Evolutionary conservation across 2,797 vertebrate species (phyloP).

Genomic region (Rachycentron canadum): DNA sequence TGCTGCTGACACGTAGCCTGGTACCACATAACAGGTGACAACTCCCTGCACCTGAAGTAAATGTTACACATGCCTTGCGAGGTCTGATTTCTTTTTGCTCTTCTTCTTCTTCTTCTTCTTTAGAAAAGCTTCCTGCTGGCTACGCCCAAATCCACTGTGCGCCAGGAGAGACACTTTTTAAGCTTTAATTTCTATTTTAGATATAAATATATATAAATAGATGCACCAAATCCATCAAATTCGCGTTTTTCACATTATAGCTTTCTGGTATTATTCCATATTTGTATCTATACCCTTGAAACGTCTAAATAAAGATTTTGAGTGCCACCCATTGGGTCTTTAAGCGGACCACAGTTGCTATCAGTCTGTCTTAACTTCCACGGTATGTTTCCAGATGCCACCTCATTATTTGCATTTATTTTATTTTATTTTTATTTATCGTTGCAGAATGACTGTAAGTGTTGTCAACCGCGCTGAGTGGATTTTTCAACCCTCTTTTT

Average conservation of each 20-base stretch:
- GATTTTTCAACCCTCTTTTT: conserved; percentile 61
- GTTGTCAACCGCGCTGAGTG: conserved; percentile 72
- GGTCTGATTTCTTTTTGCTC: conserved; percentile 59
- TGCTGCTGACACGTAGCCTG: conserved; percentile 65
- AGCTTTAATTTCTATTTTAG: conserved; percentile 50
- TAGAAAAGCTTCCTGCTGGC: conserved; percentile 60
- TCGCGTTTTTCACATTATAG: conserved; percentile 44
- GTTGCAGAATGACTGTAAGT: conserved; percentile 74
- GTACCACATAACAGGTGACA: conserved; percentile 81
- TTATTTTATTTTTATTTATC: conserved; percentile 30
- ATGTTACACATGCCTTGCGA: conserved; percentile 71
- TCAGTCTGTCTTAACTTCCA: conserved; percentile 65
- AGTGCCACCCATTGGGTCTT: conserved; percentile 53
- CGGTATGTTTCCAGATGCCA: conserved; percentile 70
- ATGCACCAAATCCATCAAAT: conserved; percentile 63
- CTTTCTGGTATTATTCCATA: conserved; percentile 21
- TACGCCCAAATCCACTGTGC: conserved; percentile 54
- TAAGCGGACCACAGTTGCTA: conserved; percentile 61
- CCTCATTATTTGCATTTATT: conserved; percentile 81
- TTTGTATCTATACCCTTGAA: conserved; percentile 28
- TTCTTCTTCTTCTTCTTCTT: conserved; percentile 40
- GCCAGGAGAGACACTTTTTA: conserved; percentile 21
- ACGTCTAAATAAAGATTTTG: conserved; percentile 63
- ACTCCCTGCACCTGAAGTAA: conserved; percentile 72
- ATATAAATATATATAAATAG: conserved; percentile 18